phyloP scores from a whole-genome alignment of 2,797 vertebrate species.

The Oryzias dopingdopingensis region DNA sequence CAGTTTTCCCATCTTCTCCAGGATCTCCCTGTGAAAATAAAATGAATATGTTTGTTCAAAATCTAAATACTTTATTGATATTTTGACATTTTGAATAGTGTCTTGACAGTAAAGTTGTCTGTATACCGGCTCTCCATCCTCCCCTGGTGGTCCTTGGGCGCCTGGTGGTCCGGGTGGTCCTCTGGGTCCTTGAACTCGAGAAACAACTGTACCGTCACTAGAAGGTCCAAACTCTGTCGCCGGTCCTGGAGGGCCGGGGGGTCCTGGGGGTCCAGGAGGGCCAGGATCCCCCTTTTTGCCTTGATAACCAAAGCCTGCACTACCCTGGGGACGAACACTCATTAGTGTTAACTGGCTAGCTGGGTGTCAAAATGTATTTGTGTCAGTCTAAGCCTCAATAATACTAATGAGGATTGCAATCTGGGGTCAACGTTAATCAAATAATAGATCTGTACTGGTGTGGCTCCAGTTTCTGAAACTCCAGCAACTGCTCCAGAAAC shows the following conservation, averaged over 20 bases:
- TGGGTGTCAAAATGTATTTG: too few species aligned
- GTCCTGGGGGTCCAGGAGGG: conserved; percentile 67
- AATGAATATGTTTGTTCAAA: background rate
- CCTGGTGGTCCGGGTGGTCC: conserved; percentile 81
- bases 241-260: conserved; percentile 71
- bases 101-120: background rate
- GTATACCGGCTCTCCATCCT: conserved; percentile 87
- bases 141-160: conserved; percentile 75
- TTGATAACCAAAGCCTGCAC: conserved; percentile 83
- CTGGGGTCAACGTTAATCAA: too few species aligned
- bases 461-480: too few species aligned
- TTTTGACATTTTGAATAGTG: background rate
- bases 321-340: conserved; percentile 73
- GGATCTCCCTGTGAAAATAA: conserved; percentile 85
- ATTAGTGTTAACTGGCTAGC: background rate
- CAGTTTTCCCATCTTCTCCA: conserved; percentile 89
- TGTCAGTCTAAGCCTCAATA: too few species aligned
- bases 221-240: conserved; percentile 38
- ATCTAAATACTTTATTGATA: background rate
- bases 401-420: too few species aligned
- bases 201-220: conserved; percentile 50
- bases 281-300: conserved; percentile 87
- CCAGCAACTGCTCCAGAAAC: too few species aligned
- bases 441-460: too few species aligned
- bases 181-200: conserved; percentile 69